A percentile compares a stretch with the other conserved stretches of the same genome.
Evolutionary conservation across 2,888 invertebrate species (phyloP).

Genomic region (Carabus problematicus): DNA sequence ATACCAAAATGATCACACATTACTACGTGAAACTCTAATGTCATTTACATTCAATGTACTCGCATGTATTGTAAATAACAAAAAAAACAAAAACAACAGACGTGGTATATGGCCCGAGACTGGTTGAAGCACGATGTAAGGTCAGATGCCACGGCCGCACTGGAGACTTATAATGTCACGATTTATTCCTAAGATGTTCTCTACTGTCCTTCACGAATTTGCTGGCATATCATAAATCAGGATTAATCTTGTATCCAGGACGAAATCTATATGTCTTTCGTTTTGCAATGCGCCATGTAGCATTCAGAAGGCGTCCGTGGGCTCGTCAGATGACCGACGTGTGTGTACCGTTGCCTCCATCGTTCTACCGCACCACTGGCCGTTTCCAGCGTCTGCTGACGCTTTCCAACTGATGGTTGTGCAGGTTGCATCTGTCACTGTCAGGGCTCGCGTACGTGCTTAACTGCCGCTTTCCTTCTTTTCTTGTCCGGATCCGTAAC

Average conservation of each 20-base stretch:
- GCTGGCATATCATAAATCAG: constrained; percentile 54
- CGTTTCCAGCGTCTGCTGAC: constrained; percentile 25
- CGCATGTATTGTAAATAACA: no score
- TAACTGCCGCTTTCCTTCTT: constrained; percentile 32
- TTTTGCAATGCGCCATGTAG: constrained; percentile 40
- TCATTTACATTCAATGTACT: no score
- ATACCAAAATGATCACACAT: no score
- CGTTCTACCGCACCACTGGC: neutral
- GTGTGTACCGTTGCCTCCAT: neutral
- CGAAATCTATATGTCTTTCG: constrained; percentile 49
- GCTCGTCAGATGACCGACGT: constrained; percentile 28
- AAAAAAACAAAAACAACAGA: no score
- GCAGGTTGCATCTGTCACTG: constrained; percentile 49
- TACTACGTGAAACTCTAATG: no score
- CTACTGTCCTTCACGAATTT: constrained; percentile 52
- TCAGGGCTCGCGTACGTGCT: constrained; percentile 45
- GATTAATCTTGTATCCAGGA: constrained; percentile 53
- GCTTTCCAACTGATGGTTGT: constrained; percentile 43
- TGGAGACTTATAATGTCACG: constrained; percentile 52
- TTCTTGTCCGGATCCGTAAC: constrained; percentile 5
- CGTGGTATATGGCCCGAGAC: no score
- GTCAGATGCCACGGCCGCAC: constrained; percentile 46
- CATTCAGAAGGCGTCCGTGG: constrained; percentile 31
- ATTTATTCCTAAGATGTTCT: constrained; percentile 53
- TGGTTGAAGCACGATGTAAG: no score